Base-by-base conservation (phyloP, 1,140 invertebrate species). In the Dinothrombium tinctorium region DNA sequence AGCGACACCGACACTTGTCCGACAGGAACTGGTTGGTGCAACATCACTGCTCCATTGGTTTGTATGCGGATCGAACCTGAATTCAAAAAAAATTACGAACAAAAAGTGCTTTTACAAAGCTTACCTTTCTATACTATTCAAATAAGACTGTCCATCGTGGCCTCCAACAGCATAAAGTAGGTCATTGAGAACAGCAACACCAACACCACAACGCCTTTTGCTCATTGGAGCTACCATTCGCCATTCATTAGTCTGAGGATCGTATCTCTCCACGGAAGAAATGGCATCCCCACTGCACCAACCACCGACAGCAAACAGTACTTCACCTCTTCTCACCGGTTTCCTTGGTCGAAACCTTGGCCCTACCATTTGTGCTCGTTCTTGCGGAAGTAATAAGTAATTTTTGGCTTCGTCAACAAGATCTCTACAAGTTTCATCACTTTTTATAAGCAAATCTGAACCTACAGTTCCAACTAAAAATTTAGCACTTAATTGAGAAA, bases 211-310 rank as follows among this genome's bases (percentile, higher is more conserved):
- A 41, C 90, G 69, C 42, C 87, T 61, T 60, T 95, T 95, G 51
- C 76, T 82, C 87, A 95, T 95, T 1, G 84, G 81, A n/a, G 86
- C 83, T 1, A 94, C 86, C 78, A 95, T 87, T 60, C 89, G 79
- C 90, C 90, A 96, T 59, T 96, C 87, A 47, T 79, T 78, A 3
- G 78, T 82, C 53, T 84, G 78, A 2, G 89, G 87, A 64, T 96
- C 90, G 58, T 92, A 95, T 46, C 83, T 70, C 61, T 98, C 92
- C 6, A 96, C 89, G 32, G 79, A 87, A 4, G 87, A 83, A 48
- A 98, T 96, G 3, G 92, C 90, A 65, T 96, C 89, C 37, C 90
- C 90, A 49, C 81, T 89, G 58, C 90, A 96, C 90, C 90, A 98
- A 6, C 90, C 90, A 33, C 82, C 83, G 39, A 89, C 81, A 37